Conservation (phyloP, 2,113 vertebrate species). For the Raphicerus campestris region DNA sequence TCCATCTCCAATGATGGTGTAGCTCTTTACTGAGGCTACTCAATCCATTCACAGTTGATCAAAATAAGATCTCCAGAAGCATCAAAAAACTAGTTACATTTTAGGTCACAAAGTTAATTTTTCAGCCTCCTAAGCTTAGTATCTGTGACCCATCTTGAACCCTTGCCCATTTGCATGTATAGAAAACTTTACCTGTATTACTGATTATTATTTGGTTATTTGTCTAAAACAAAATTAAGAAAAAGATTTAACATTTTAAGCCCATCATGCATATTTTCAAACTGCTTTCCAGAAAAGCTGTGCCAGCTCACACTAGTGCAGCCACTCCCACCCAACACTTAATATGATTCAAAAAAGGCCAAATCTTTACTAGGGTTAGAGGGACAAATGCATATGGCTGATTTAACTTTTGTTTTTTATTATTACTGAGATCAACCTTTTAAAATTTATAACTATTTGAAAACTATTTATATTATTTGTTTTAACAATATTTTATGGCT, state of each 20-base stretch:
- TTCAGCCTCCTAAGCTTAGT: background rate
- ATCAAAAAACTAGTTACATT: background rate
- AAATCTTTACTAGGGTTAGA: background rate
- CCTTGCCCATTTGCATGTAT: background rate
- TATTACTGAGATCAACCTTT: background rate
- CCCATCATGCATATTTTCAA: background rate
- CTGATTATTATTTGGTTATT: background rate
- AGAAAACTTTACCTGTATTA: background rate
- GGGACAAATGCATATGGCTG: background rate
- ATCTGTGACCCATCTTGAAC: background rate
- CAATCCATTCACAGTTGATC: background rate
- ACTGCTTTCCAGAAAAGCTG: background rate
- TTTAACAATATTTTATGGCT: background rate
- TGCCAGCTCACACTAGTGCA: background rate
- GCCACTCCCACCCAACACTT: background rate
- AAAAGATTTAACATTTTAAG: constrained; percentile 5
- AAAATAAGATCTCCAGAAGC: background rate
- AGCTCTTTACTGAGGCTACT: background rate
- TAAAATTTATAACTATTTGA: background rate
- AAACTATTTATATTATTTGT: background rate
- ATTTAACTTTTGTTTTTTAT: background rate
- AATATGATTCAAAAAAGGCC: background rate
- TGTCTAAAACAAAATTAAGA: background rate
- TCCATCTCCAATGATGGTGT: background rate
- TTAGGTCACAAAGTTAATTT: background rate